Evolutionary conservation across 2,797 vertebrate species (phyloP), one percentile per base, ranked within the genome.

Genomic region (Cirrhinus molitorella): DNA sequence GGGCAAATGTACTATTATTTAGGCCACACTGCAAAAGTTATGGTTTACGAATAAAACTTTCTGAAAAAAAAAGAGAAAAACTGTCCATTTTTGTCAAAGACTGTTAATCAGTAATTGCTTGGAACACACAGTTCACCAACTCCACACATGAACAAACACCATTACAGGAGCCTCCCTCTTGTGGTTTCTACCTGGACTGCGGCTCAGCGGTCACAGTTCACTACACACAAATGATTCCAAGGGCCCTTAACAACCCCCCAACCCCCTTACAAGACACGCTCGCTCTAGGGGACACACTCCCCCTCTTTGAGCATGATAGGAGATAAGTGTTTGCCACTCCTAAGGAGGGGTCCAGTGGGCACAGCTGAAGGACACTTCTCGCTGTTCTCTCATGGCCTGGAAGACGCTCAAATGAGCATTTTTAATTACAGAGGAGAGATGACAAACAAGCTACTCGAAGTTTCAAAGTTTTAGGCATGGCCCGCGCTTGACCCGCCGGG

Each of bases 351-450:
- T 73, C 61, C 85, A 75, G 57, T 45, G 76, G 77, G 85, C 76
- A 66, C 40, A 68, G 78, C 80, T 87, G 61, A 51, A 87, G 84
- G 51, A 49, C 85, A 55, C 86, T 88, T 78, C 83, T 83, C 19
- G 6, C 47, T 53, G 80, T 49, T 40, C 79, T 67, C 63, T 14
- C 55, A 49, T 16, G 19, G 25, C 66, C 28, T 77, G 43, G 28
- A 86, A 78, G 79, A 85, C 13, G 59, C 77, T 66, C 37, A 47
- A 77, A 84, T 81, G 55, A 65, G 80, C 63, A 83, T 86, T 83
- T 85, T 89, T 85, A 89, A 89, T 89, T 88, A 91, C 43, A 10
- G 45, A 13, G 12, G 40, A 45, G 65, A 83, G 84, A 72, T 40
- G 40, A 81, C 76, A 86, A 85, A 86, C 85, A 85, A 77, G 79